phyloP scores from a whole-genome alignment of 2,888 invertebrate genomes.

The Conomelus anceps region DNA sequence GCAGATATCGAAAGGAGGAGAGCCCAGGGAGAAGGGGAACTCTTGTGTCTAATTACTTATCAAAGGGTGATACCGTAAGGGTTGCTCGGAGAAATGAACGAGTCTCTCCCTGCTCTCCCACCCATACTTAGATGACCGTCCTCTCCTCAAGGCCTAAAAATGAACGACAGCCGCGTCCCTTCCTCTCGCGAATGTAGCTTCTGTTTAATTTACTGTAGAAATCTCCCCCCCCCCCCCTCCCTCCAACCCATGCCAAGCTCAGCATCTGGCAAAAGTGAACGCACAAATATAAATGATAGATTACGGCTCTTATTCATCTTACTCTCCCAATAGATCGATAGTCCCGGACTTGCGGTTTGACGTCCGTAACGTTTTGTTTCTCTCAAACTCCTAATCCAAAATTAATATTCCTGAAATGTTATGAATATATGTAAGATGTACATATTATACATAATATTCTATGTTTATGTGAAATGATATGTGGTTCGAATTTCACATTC shows the following conservation, averaged over 20 bases:
- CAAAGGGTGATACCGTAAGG: slow-evolving; percentile 13
- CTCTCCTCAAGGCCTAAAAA: neutral
- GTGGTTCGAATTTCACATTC: neutral
- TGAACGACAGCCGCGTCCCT: neutral
- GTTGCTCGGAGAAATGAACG: slow-evolving; percentile 5
- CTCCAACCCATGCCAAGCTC: neutral
- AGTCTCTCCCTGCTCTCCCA: neutral
- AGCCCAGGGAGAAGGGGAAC: neutral
- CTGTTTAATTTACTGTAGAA: neutral
- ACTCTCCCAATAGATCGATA: neutral
- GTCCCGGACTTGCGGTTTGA: neutral
- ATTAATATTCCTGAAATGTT: neutral
- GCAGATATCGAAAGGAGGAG: slow-evolving; percentile 6
- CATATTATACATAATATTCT: neutral
- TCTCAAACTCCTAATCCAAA: neutral
- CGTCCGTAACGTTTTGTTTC: neutral
- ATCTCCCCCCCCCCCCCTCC: neutral
- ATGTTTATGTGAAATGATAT: neutral
- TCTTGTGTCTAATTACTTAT: slow-evolving; percentile 14
- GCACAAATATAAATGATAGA: neutral
- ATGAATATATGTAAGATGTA: neutral
- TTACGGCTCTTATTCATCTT: neutral
- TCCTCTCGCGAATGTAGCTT: neutral
- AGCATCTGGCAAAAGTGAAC: neutral
- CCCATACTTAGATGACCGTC: neutral